Evolutionary conservation across 2,888 invertebrate species (phyloP).

Genomic region (Drosophila fungiperda): DNA sequence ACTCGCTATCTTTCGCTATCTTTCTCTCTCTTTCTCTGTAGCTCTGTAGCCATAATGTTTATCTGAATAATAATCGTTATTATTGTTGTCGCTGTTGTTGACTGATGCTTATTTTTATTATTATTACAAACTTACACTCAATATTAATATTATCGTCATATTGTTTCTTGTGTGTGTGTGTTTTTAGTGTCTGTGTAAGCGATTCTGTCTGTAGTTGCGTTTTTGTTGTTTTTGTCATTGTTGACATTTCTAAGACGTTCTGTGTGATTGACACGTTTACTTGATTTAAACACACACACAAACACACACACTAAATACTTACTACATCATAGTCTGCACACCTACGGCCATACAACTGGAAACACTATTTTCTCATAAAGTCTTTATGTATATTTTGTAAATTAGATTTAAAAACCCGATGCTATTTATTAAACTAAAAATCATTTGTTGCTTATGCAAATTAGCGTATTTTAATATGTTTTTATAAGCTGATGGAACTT

Average conservation of each 20-base stretch:
- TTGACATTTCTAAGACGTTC: constrained; percentile 56
- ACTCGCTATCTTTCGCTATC: not conserved
- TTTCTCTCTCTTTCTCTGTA: not conserved
- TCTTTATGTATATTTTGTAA: not conserved
- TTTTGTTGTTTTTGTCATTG: constrained; percentile 47
- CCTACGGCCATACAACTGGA: not conserved
- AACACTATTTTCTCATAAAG: not conserved
- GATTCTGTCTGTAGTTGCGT: constrained; percentile 18
- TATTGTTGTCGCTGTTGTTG: constrained; percentile 12
- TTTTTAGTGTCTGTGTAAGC: not conserved
- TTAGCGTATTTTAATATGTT: not conserved
- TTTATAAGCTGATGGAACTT: not conserved
- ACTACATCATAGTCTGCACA: not conserved
- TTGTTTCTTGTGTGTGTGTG: constrained; percentile 29
- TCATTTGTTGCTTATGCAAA: not conserved
- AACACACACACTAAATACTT: constrained; percentile 8
- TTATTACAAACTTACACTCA: constrained; percentile 25
- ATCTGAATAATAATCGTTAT: constrained; percentile 26
- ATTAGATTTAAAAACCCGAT: not conserved
- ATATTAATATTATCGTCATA: constrained; percentile 34
- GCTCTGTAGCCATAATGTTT: constrained; percentile 17
- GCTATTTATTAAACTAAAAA: not conserved
- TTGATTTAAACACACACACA: constrained; percentile 49
- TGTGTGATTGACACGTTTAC: constrained; percentile 62
- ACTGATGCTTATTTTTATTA: constrained; percentile 24